Evolutionary conservation across 2,888 invertebrate genomes (phyloP), one percentile per base, ranked within the genome.

Genomic region (Macrophya alboannulata): DNA sequence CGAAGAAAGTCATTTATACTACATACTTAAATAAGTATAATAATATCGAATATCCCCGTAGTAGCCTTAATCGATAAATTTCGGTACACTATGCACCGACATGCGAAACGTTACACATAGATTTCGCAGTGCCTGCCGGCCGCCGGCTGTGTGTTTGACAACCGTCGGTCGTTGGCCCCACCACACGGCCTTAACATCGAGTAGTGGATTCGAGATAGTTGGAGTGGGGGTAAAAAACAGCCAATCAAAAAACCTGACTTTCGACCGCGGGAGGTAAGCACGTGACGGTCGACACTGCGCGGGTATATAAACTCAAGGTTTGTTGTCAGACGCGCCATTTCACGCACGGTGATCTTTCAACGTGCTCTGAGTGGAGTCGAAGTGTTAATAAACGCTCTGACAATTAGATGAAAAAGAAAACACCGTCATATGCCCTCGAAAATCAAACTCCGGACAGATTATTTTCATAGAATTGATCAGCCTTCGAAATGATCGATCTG

Each of bases 251-350:
- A 8, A 62, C 85, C 77, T 85, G 31, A 37, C 74, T 0, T 59
- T 84, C 62, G 17, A 25, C 43, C 79, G 86, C 82, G 87, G 83
- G 87, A 89, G 91, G 89, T 86, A 59, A 74, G 55, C 90, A 90
- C 90, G 91, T 90, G 90, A 90, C 89, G 88, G 43, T 86, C 84
- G 86, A 87, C 72, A 37, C 12, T 55, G 51, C 88, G 84, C 89
- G 88, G 51, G 77, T 51, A 55, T 17, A 55, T 55, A 77, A n/a
- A 9, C 37, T 55, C 17, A 17, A 17, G 31, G n/a, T 5, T 55
- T 77, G 37, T 77, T 55, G 77, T 25, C 48, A 51, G 21, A 31
- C 31, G 77, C 77, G 48, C 55, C 77, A 77, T 43, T 77, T 31
- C 55, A 40, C 85, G 87, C 86, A 71, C 86, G 85, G 40, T 59